Percentiles rank a stretch among this genome's conserved stretches.
Evolutionary conservation across 2,888 invertebrate species (phyloP).

Genomic region (Holacanthella duospinosa): DNA sequence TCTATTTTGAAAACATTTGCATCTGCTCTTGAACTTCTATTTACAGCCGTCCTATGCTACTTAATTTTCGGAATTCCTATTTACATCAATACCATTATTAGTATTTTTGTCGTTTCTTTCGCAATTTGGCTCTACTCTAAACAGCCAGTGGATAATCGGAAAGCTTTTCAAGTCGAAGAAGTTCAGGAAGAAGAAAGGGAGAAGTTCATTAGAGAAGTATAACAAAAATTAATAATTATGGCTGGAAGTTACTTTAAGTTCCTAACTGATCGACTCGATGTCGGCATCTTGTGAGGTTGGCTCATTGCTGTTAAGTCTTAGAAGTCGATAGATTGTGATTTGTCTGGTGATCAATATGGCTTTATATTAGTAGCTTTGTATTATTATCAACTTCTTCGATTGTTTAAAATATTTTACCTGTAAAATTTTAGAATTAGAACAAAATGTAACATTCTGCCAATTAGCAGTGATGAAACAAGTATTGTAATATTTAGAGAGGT

Average conservation of each 20-base stretch:
- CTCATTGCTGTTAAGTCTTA: no score
- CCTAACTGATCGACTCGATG: no score
- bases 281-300: no score
- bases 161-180: neutral
- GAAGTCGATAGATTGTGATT: no score
- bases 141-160: constrained; percentile 60
- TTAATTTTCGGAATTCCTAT: constrained; percentile 75
- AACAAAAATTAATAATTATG: neutral
- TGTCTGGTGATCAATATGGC: no score
- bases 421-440: no score
- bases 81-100: constrained; percentile 64
- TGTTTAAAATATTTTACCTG: neutral
- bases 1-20: constrained; percentile 93
- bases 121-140: constrained; percentile 79
- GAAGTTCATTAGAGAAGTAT: constrained; percentile 12
- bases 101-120: constrained; percentile 69
- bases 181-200: constrained; percentile 23
- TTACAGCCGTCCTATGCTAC: constrained; percentile 81
- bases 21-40: constrained; percentile 78
- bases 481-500: no score
- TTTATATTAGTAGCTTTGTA: neutral
- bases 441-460: no score
- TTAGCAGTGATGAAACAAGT: no score
- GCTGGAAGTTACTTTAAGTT: neutral
- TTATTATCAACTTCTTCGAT: neutral